Evolutionary conservation across 2,797 vertebrate species (phyloP), one percentile per base, ranked within the genome.

Genomic region (Pangasius macronema): DNA sequence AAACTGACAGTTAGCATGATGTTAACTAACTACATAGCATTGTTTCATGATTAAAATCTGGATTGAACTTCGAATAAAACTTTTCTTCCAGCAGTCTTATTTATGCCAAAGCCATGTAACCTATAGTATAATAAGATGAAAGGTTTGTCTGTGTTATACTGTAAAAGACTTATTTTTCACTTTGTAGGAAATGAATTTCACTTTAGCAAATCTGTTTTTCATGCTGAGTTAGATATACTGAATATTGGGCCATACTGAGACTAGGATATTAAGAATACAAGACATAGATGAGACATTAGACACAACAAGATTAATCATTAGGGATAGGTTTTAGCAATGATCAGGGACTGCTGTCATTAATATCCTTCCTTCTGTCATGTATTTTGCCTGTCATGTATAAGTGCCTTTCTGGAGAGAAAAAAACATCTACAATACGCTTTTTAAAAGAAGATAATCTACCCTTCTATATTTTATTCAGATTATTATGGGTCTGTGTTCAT

Each of bases 231-330:
- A 18, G 49, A 80, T 59, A 59, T 24, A 39, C 22, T 14, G 55
- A 57, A 55, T 57, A 57, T 22, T 79, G 3, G 3, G 20, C 30
- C 30, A 16, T 59, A 36, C 55, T 80, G 30, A 59, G 59, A 39
- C 1, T 59, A 59, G 77, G 33, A 59, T 33, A 59, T 27, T 77
- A 53, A 53, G 5, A 51, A n/a, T 24, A 59, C 33, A 33, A 33
- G 51, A 1, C 7, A 10, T 77, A 59, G 4, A 81, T 5, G 36
- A 42, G 33, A 81, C 77, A 8, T 59, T 16, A 81, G 55, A 81
- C 39, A 81, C 33, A 36, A 79, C 13, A 53, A 53, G 46, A 77
- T 79, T 79, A 33, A 57, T 79, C 73, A 76, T 10, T 57, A 46
- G 30, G 3, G 7, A 53, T 79, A 53, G 53, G 76, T 57, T 51